Percentiles rank a stretch among this genome's conserved stretches.
phyloP scores from a whole-genome alignment of 1,140 invertebrate species.

The Drosophila carrolli region DNA sequence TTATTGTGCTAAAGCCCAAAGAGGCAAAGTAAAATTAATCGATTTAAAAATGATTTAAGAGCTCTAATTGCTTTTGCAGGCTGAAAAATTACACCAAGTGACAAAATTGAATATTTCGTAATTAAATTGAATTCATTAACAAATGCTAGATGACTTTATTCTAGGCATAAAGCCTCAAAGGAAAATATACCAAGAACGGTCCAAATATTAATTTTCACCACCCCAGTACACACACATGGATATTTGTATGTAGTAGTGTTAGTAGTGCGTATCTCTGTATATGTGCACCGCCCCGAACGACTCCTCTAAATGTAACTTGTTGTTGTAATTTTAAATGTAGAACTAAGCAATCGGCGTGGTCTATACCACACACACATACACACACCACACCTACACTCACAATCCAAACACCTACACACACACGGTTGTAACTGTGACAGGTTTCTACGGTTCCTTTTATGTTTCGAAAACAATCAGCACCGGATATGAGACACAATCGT shows the following conservation, averaged over 20 bases:
- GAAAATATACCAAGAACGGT: background rate
- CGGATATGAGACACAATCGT: constrained; percentile 58
- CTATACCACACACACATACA: constrained; percentile 22
- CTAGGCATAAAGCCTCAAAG: background rate
- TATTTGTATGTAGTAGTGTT: constrained; percentile 77
- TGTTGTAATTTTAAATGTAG: constrained; percentile 79
- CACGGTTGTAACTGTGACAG: constrained; percentile 75
- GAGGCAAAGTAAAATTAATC: too few relatives aligned
- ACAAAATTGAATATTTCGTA: too few relatives aligned
- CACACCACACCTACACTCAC: constrained; percentile 13
- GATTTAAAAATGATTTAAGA: too few relatives aligned
- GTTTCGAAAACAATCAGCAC: constrained; percentile 62
- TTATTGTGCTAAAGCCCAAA: too few relatives aligned
- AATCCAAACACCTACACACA: constrained; percentile 22
- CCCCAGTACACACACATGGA: constrained; percentile 52
- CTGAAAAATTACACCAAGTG: too few relatives aligned
- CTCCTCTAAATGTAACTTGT: constrained; percentile 75
- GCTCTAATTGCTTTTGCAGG: too few relatives aligned
- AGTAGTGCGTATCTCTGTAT: constrained; percentile 57
- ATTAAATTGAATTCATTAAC: background rate
- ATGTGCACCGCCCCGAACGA: constrained; percentile 60
- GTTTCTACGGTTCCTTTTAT: constrained; percentile 76
- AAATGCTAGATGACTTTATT: background rate
- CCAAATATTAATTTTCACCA: constrained; percentile 2
- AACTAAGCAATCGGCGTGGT: constrained; percentile 64